Base-by-base conservation (phyloP, 2,888 invertebrate species). In the Agrypnus murinus region DNA sequence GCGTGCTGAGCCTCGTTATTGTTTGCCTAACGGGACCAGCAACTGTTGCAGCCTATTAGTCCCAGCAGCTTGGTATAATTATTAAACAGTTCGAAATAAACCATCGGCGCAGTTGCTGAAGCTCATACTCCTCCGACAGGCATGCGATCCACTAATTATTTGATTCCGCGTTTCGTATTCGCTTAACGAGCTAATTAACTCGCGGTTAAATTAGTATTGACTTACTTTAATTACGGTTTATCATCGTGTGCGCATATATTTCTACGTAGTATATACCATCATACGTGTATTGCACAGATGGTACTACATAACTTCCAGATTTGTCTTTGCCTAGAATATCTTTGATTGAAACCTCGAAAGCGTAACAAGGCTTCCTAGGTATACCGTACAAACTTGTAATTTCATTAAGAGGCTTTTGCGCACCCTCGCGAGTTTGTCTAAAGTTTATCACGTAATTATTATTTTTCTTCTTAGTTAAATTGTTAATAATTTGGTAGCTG, bases 181-280 rank as follows among this genome's bases (percentile, higher is more conserved):
- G 76, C 75, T 71, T 78, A 78, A 78, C 77, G 76, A 78, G 74
- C 74, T 77, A 78, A 80, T 78, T 77, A 80, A 76, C 75, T 77
- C 73, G 71, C 68, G 64, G 75, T 71, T 74, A 74, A 75, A 77
- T 78, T 73, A 74, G 75, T 75, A 77, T 78, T 75, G 77, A 77
- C 76, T 78, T 76, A 78, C 76, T 77, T 76, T 77, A 75, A 76
- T 69, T 72, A 69, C 68, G 57, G 50, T 65, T 69, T 72, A 67
- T 71, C 64, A 67, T 38, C 12, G 19, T 14, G 50, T 69, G 65
- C 50, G 55, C 40, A 53, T 40, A 65, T 31, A 40, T 59, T 32
- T 64, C 17, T 64, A 46, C 57, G 58, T 64, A 59, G n/a, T 6
- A 10, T 40, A 40, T 7, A n/a, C 40, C 40, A 36, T 32, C 14